Evolutionary conservation across 2,113 vertebrate species (phyloP).

Genomic region (Seriola rivoliana): DNA sequence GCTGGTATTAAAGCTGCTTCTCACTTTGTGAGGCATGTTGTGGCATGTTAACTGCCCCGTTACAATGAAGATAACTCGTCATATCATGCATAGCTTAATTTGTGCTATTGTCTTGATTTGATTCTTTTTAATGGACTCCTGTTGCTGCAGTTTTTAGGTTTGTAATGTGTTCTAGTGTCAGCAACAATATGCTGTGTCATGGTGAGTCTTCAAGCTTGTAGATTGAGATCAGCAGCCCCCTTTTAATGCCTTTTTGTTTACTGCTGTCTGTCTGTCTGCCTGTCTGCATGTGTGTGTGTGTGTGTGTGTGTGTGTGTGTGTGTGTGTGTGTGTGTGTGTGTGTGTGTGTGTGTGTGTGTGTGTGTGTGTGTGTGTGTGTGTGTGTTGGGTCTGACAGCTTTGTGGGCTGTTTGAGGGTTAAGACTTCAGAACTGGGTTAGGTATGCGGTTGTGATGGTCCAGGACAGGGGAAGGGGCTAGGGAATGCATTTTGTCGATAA

Average conservation of each 20-base stretch:
- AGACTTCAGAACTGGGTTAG: too few relatives aligned
- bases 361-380: not conserved
- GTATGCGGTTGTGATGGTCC: too few relatives aligned
- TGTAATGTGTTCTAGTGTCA: not conserved
- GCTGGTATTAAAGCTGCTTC: not conserved
- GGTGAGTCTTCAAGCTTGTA: not conserved
- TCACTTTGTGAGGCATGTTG: not conserved
- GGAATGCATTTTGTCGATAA: too few relatives aligned
- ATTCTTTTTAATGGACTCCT: not conserved
- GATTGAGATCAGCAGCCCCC: constrained; percentile 12
- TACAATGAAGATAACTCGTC: not conserved
- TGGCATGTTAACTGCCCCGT: not conserved
- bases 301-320: not conserved
- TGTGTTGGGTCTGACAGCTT: not conserved
- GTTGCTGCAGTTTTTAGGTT: not conserved
- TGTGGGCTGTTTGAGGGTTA: too few relatives aligned
- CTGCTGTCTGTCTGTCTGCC: not conserved
- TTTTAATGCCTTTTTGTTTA: constrained; percentile 3
- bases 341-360: not conserved
- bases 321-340: not conserved
- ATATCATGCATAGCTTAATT: not conserved
- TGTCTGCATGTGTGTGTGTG: not conserved
- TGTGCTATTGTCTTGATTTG: not conserved
- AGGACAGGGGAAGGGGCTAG: too few relatives aligned
- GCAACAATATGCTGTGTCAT: constrained; percentile 40